Conservation (phyloP, 1,140 invertebrate genomes). For the Drosophila trapezifrons region DNA sequence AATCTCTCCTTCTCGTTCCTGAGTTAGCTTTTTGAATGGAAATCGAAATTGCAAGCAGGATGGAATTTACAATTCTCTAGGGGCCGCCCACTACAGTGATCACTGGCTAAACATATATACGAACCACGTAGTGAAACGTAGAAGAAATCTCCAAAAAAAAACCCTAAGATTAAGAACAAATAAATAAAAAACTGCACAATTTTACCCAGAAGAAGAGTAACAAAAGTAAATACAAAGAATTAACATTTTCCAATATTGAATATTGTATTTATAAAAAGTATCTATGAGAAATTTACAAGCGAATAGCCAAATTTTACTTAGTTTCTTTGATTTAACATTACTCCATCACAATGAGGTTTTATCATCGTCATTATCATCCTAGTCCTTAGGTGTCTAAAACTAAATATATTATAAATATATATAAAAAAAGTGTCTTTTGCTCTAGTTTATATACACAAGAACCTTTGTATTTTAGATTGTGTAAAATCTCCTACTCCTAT, state of each 20-base stretch:
- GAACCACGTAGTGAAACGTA: constrained; percentile 53
- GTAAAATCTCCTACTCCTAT: constrained; percentile 8
- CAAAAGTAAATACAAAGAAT: constrained; percentile 16
- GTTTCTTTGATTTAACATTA: constrained; percentile 28
- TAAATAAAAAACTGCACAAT: constrained; percentile 65
- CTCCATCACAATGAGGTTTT: background rate
- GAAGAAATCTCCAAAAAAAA: constrained; percentile 39
- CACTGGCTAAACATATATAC: constrained; percentile 38
- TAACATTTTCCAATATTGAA: constrained; percentile 68
- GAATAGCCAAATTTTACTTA: constrained; percentile 49
- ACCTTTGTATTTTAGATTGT: constrained; percentile 17
- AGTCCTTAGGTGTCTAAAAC: constrained; percentile 20
- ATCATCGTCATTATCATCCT: constrained; percentile 22
- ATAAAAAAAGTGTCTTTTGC: constrained; percentile 37
- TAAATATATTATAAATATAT: constrained; percentile 3
- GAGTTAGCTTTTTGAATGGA: background rate
- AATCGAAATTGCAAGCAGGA: constrained; percentile 8
- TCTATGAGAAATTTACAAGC: constrained; percentile 60
- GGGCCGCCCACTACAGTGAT: constrained; percentile 13
- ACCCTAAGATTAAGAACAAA: constrained; percentile 50
- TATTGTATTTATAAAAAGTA: constrained; percentile 50
- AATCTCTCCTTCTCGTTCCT: background rate
- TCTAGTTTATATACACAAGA: constrained; percentile 29
- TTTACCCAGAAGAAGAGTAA: constrained; percentile 54
- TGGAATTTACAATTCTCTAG: constrained; percentile 10